Evolutionary conservation across 2,113 vertebrate species (phyloP).

Genomic region (Chlorodrepanis virens): DNA sequence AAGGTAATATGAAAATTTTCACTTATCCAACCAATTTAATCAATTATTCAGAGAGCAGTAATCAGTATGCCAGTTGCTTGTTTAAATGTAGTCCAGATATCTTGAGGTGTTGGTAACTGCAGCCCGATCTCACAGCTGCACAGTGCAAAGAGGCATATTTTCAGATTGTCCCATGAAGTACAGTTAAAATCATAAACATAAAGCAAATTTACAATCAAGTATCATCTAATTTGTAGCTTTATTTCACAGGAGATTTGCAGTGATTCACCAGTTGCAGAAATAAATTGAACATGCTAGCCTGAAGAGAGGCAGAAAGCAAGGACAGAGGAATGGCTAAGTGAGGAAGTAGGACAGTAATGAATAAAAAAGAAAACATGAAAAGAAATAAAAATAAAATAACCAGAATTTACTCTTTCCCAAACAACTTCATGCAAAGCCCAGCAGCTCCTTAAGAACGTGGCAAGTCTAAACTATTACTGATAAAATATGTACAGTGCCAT

Average conservation of each 20-base stretch:
- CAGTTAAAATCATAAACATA: background rate
- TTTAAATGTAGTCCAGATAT: background rate
- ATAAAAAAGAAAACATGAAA: background rate
- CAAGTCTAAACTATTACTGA: background rate
- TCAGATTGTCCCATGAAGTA: background rate
- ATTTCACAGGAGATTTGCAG: constrained; percentile 29
- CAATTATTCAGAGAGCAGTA: background rate
- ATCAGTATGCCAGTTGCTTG: background rate
- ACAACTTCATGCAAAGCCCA: background rate
- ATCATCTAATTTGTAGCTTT: background rate
- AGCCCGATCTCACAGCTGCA: background rate
- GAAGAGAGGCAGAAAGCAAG: constrained; percentile 39
- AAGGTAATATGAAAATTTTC: constrained; percentile 6
- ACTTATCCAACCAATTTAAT: background rate
- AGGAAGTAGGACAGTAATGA: background rate
- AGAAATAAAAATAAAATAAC: background rate
- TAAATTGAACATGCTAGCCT: constrained; percentile 28
- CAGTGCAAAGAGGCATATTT: background rate
- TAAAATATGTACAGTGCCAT: background rate
- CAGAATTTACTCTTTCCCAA: background rate
- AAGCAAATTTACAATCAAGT: background rate
- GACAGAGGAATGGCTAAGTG: constrained; percentile 26
- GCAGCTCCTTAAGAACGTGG: background rate
- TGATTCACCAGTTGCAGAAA: constrained; percentile 69
- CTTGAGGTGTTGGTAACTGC: background rate